These are phyloP conservation scores for Sarotherodon lohbergeri DNA, from an alignment of 2,113 vertebrate genomes.

Conservation along the genomic window DNA sequence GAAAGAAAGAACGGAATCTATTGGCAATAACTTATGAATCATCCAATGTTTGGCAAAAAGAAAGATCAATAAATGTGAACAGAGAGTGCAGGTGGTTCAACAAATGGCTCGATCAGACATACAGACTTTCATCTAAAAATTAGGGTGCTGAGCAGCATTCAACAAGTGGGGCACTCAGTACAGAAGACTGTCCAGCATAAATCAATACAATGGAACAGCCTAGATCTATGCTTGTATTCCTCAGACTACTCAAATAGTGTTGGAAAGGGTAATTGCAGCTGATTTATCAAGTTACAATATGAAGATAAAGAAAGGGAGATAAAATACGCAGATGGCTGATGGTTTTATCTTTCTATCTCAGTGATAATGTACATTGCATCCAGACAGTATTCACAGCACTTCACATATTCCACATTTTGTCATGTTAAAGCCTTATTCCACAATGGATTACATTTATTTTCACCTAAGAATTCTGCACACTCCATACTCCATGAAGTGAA, in stretches of 20 bases:
- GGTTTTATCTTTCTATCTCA: neutral
- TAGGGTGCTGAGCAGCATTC: neutral
- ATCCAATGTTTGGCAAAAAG: neutral
- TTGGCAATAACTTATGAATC: neutral
- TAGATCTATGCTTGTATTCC: neutral
- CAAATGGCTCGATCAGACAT: neutral
- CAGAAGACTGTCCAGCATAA: neutral
- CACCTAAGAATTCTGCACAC: accelerated
- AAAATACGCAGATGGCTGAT: neutral
- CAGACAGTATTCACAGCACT: neutral
- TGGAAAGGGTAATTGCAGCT: neutral
- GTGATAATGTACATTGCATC: neutral
- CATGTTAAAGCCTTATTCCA: neutral
- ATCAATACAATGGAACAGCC: neutral
- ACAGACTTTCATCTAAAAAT: neutral
- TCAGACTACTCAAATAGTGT: neutral
- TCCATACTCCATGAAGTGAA: neutral
- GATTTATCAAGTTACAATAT: neutral
- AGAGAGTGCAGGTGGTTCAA: neutral
- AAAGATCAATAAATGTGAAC: neutral
- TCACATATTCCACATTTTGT: neutral
- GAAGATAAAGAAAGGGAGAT: neutral
- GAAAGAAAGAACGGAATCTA: accelerated
- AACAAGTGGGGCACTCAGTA: neutral
- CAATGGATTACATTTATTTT: neutral